phyloP scores from a whole-genome alignment of 2,113 vertebrate genomes.

The Tyto alba region DNA sequence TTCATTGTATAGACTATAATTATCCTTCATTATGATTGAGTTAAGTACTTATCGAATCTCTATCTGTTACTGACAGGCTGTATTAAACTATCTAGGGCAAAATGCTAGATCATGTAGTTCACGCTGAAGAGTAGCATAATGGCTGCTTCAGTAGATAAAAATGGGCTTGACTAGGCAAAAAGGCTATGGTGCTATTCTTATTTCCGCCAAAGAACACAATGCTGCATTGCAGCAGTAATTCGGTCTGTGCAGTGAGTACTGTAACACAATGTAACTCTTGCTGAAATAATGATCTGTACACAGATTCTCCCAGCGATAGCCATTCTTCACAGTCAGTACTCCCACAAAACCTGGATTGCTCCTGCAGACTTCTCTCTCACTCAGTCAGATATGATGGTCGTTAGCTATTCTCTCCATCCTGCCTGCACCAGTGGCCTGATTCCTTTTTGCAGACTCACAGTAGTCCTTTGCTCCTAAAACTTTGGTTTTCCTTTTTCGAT shows the following conservation, averaged over 20 bases:
- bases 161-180: not conserved
- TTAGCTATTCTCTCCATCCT: not conserved
- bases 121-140: not conserved
- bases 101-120: not conserved
- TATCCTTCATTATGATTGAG: not conserved
- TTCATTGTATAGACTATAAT: not conserved
- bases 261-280: not conserved
- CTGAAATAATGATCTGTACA: conserved; percentile 1
- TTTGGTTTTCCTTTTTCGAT: not conserved
- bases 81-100: not conserved
- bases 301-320: not conserved
- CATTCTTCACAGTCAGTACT: not conserved
- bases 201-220: not conserved
- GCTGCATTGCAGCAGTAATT: conserved; percentile 56
- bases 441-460: not conserved
- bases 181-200: not conserved
- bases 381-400: not conserved
- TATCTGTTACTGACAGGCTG: not conserved
- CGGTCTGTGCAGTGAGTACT: not conserved
- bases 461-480: not conserved
- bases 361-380: not conserved
- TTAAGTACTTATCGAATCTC: not conserved
- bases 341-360: not conserved
- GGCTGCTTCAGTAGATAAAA: not conserved
- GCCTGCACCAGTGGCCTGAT: not conserved